phyloP scores from a whole-genome alignment of 1,140 invertebrate genomes.

The Yoshiicerus persimilis region DNA sequence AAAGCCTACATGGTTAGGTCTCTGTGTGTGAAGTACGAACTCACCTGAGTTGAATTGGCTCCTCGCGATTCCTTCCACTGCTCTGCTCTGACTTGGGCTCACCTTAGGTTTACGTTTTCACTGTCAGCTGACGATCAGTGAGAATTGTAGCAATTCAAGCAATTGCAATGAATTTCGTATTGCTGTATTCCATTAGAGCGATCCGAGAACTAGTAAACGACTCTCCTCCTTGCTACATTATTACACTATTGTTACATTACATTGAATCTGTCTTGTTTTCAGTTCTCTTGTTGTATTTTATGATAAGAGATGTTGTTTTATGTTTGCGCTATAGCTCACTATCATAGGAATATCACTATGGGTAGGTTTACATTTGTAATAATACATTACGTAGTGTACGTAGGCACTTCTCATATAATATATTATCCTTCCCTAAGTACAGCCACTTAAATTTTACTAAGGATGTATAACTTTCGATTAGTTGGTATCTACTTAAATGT shows the following conservation, averaged over 20 bases:
- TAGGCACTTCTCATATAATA: background rate
- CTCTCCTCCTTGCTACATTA: background rate
- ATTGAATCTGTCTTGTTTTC: background rate
- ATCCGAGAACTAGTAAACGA: background rate
- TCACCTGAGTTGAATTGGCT: background rate
- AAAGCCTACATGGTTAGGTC: background rate
- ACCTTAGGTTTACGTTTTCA: background rate
- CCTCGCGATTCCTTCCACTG: background rate
- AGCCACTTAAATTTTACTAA: background rate
- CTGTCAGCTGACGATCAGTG: background rate
- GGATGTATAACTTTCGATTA: no score
- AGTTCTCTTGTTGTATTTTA: background rate
- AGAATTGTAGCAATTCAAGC: background rate
- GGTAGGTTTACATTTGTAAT: background rate
- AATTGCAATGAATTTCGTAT: background rate
- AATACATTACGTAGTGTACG: background rate
- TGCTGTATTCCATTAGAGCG: background rate
- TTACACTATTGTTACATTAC: background rate
- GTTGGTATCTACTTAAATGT: no score
- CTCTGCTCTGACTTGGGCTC: background rate
- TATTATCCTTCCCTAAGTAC: no score
- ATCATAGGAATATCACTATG: background rate
- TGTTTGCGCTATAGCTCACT: background rate
- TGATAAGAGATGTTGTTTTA: background rate
- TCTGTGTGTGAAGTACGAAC: background rate